phyloP scores from a whole-genome alignment of 2,797 vertebrate genomes.

The Erpetoichthys calabaricus region DNA sequence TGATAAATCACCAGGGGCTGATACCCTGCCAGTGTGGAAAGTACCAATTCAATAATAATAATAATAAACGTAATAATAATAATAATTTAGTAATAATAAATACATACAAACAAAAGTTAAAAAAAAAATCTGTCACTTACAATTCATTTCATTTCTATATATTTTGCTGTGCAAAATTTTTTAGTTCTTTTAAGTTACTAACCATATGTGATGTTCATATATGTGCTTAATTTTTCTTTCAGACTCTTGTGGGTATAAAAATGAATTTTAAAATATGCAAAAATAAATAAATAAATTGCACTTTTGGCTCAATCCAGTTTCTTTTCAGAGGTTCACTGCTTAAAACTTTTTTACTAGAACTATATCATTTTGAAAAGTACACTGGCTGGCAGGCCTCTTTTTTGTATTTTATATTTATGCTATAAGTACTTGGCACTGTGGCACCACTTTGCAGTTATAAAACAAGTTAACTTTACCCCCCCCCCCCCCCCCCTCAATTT shows the following conservation, averaged over 20 bases:
- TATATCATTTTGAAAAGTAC: too few species aligned
- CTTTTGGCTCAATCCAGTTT: conserved; percentile 50
- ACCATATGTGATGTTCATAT: conserved; percentile 90
- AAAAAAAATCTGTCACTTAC: conserved; percentile 81
- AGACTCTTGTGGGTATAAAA: conserved; percentile 11
- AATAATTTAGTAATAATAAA: too few species aligned
- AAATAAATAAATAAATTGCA: conserved; percentile 21
- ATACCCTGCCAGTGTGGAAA: conserved; percentile 85
- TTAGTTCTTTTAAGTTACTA: conserved; percentile 83
- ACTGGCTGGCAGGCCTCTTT: too few species aligned
- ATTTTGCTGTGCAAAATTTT: conserved; percentile 99
- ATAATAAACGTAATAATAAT: too few species aligned
- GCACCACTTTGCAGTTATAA: too few species aligned
- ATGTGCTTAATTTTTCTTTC: conserved; percentile 91
- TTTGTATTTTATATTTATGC: too few species aligned
- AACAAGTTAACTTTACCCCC: too few species aligned
- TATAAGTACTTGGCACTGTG: too few species aligned
- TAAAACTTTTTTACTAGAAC: too few species aligned
- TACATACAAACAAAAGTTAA: conserved; percentile 43
- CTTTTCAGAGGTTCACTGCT: conserved; percentile 8
- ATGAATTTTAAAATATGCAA: conserved; percentile 34
- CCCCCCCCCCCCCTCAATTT: too few species aligned
- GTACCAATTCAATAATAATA: conserved; percentile 71
- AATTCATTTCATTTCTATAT: conserved; percentile 66
- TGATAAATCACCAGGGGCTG: conserved; percentile 83